Base-by-base conservation (phyloP, 2,797 vertebrate species). In the Lepilemur ruficaudatus region DNA sequence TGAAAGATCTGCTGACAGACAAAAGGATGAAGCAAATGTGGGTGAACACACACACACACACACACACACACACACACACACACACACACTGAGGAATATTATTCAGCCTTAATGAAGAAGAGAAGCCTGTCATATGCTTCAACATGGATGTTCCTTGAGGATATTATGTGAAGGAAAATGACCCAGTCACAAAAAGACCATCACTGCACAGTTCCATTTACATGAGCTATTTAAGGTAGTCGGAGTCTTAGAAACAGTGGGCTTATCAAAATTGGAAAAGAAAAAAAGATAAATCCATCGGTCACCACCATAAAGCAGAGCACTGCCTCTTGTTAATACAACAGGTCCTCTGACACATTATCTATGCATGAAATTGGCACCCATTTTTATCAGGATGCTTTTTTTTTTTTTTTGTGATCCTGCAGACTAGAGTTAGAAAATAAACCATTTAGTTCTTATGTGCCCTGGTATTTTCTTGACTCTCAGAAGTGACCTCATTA, bases 401-500 rank as follows among this genome's bases (percentile, higher is more conserved):
- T 46, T 72, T 73, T 11, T n/a, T 8, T 20, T 2, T 38, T 81
- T 13, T 48, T 25, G 5, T 55, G 12, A 76, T 63, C 63, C 63
- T 92, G 30, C 23, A 72, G 80, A 84, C 78, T 57, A 4, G 50
- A 69, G 22, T 84, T 15, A 81, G n/a, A 70, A 20, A 41, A 69
- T 30, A 80, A 95, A 48, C 35, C 12, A 17, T 78, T 43, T 43
- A 12, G 2, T 43, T 93, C 32, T 94, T 41, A 4, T 22, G 10
- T 0, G 25, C 38, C 78, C 41, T 69, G 50, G 20, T 63, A 23
- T 73, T 73, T 92, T 48, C 75, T 83, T 65, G 46, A 63, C 13
- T 95, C 41, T 75, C 25, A 50, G 67, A 85, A 90, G 69, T 80
- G 69, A 95, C 88, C 78, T 92, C 95, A 82, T 83, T 92, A 91